A percentile compares a stretch with the other conserved stretches of the same genome.
Evolutionary conservation across 2,797 vertebrate species (phyloP).

Genomic region (Brotula barbata): DNA sequence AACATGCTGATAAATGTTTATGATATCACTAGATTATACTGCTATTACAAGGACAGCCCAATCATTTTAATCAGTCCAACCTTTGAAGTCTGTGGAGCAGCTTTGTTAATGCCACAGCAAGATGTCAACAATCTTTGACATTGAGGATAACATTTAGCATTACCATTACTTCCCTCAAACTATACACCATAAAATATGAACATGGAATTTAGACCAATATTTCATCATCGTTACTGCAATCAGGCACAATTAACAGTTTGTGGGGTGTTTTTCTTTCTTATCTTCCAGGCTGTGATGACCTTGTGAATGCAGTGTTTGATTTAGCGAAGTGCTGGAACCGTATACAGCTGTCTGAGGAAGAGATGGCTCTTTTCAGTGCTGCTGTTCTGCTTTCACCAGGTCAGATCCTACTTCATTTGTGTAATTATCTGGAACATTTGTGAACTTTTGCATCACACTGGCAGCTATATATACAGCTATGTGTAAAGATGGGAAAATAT

Average conservation of each 20-base stretch:
- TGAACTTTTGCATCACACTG: no score
- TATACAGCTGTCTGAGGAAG: conserved; percentile 87
- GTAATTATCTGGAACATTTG: no score
- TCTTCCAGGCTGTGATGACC: conserved; percentile 87
- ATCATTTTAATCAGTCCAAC: no score
- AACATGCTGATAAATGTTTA: neutral
- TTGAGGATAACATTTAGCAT: no score
- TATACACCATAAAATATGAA: neutral
- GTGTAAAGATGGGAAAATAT: no score
- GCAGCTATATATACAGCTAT: no score
- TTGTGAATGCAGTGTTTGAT: conserved; percentile 85
- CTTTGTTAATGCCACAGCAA: no score
- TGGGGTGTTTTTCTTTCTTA: neutral
- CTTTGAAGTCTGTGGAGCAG: no score
- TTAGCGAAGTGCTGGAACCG: conserved; percentile 85
- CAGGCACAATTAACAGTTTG: conserved; percentile 3
- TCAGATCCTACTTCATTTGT: conserved; percentile 44
- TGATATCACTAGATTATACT: neutral
- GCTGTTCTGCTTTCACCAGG: conserved; percentile 89
- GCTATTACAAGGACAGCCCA: neutral
- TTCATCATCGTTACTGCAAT: no score
- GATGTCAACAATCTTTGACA: no score
- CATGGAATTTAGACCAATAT: conserved; percentile 1
- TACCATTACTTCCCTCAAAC: no score
- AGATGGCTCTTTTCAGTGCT: conserved; percentile 89